Percentiles rank a stretch among this genome's conserved stretches.
Conservation (phyloP, 2,797 vertebrate species). For the Arnoldichthys spilopterus region DNA sequence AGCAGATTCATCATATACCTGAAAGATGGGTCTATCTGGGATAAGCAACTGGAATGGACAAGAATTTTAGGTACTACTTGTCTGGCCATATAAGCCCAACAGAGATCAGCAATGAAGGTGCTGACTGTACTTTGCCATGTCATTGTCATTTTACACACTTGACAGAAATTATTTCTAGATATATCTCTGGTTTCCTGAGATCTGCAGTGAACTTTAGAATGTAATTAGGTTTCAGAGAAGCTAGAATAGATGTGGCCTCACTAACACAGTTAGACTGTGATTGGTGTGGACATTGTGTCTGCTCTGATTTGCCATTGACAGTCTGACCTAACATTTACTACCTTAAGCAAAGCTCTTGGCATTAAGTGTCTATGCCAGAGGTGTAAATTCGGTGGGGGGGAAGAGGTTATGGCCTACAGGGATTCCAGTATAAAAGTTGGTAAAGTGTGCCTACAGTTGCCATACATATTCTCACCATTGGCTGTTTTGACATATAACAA, state of each 20-base stretch:
- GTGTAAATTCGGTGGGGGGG: too few relatives aligned
- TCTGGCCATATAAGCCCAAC: conserved; percentile 2
- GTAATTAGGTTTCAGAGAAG: conserved; percentile 23
- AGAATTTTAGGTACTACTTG: background rate
- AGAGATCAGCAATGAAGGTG: conserved; percentile 8
- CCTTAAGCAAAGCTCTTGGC: background rate
- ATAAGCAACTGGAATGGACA: background rate
- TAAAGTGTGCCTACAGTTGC: too few relatives aligned
- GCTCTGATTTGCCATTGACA: background rate
- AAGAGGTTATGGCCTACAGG: too few relatives aligned
- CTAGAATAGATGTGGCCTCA: background rate
- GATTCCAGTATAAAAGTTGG: too few relatives aligned
- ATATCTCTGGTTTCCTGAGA: conserved; percentile 8
- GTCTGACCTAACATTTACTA: background rate
- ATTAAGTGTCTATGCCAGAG: background rate
- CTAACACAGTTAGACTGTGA: background rate
- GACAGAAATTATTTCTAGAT: conserved; percentile 13
- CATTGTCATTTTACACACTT: background rate
- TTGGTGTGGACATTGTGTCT: background rate
- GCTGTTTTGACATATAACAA: too few relatives aligned
- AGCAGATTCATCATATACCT: conserved; percentile 11
- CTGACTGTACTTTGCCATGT: background rate
- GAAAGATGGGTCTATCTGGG: conserved; percentile 2
- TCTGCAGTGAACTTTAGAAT: conserved; percentile 19
- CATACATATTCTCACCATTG: too few relatives aligned